Base-by-base conservation (phyloP, 2,113 vertebrate species). In the Eptesicus fuscus region DNA sequence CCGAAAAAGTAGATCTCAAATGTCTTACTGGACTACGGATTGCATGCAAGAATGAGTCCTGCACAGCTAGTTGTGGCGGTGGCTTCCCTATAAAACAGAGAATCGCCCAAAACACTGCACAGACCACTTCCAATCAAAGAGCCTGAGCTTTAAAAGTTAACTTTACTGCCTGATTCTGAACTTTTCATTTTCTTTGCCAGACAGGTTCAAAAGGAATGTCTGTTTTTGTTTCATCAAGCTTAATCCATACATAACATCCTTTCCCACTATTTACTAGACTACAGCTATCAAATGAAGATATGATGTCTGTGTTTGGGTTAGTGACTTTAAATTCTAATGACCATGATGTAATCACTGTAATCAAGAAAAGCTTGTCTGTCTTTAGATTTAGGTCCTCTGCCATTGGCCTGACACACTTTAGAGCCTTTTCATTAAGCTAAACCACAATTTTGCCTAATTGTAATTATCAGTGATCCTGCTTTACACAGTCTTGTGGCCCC, bases 181-280 rank as follows among this genome's bases (percentile, higher is more conserved):
- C 98, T 98, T 98, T 98, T 98, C 90, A 42, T 98, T 98, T 98
- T 98, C 97, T 93, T 47, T 98, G 98, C 98, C 98, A 99, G 99
- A 99, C 99, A 98, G 98, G 98, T 99, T 99, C 98, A 98, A 99
- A 99, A 98, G 96, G 98, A 98, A 98, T 95, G 98, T 98, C 98
- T 99, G 98, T 98, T 99, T 99, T 99, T 96, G 98, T 99, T 99
- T 98, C 98, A 98, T 97, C 98, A 98, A 93, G 97, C 96, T 97
- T 98, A 99, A 98, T 98, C 98, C 99, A 91, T 94, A 98, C 98
- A 98, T 91, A 97, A 98, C 98, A 98, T 98, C 98, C 98, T 98
- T 98, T 98, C 98, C 98, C 98, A 98, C 96, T 98, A 97, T 98
- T 98, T 98, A 98, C 96, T 98, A 98, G 98, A 98, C 98, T 97